phyloP scores from a whole-genome alignment of 2,888 invertebrate species.

The Atrina japonica region DNA sequence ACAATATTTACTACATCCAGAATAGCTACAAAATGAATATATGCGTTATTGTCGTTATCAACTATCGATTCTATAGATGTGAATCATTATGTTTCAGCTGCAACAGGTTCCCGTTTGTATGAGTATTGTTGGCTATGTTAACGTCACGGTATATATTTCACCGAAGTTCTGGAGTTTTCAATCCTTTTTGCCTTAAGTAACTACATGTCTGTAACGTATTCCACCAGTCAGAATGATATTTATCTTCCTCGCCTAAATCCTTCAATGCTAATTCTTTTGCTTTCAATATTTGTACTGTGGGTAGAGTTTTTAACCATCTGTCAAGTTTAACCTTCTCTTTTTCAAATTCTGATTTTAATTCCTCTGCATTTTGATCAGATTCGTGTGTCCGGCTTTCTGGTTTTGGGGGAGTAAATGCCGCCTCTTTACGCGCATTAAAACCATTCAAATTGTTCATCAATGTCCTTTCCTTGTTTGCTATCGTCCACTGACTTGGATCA shows the following conservation, averaged over 20 bases:
- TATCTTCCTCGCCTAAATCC: slow-evolving; percentile 64
- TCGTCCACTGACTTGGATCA: slow-evolving; percentile 45
- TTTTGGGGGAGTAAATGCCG: slow-evolving; percentile 12
- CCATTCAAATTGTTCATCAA: slow-evolving; percentile 38
- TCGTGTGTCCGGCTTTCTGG: slow-evolving; percentile 33
- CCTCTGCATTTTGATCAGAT: slow-evolving; percentile 42
- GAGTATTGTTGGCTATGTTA: too few species aligned
- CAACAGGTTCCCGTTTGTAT: too few species aligned
- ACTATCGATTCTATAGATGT: too few species aligned
- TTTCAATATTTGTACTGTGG: slow-evolving; percentile 53
- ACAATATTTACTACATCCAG: too few species aligned
- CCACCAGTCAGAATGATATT: slow-evolving; percentile 62
- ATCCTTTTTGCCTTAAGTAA: slow-evolving; percentile 50
- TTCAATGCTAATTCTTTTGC: slow-evolving; percentile 57
- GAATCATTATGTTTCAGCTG: too few species aligned
- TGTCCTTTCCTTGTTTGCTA: slow-evolving; percentile 32
- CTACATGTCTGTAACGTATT: slow-evolving; percentile 54
- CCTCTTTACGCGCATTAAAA: slow-evolving; percentile 24
- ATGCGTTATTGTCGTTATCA: too few species aligned
- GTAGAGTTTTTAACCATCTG: slow-evolving; percentile 56
- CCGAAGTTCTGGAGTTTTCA: neutral
- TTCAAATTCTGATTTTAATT: slow-evolving; percentile 58
- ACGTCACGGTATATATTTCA: too few species aligned
- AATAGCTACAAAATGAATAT: too few species aligned
- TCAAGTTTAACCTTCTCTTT: slow-evolving; percentile 55